phyloP scores from a whole-genome alignment of 2,888 invertebrate species.

The Agapostemon virescens region DNA sequence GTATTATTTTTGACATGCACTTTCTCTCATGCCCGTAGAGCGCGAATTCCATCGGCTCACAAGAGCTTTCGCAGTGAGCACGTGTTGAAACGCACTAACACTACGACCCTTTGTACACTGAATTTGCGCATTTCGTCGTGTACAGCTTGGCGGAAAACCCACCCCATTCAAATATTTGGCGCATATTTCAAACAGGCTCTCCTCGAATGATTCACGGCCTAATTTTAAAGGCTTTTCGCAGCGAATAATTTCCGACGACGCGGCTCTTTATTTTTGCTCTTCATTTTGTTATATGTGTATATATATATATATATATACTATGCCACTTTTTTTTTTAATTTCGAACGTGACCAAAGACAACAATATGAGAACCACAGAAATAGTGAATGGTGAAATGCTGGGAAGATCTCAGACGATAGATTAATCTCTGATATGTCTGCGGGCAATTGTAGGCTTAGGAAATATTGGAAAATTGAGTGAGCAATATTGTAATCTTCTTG shows the following conservation, averaged over 20 bases:
- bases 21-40: constrained; percentile 21
- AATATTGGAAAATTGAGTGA: constrained; percentile 82
- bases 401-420: constrained; percentile 77
- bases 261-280: not conserved
- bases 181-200: constrained; percentile 17
- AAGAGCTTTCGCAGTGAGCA: constrained; percentile 49
- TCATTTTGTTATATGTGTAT: not conserved
- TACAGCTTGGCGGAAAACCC: constrained; percentile 49
- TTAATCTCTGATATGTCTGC: constrained; percentile 81
- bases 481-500: constrained; percentile 22
- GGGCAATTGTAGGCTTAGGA: constrained; percentile 82
- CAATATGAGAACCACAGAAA: constrained; percentile 77
- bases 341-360: constrained; percentile 79
- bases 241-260: not conserved
- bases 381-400: constrained; percentile 75
- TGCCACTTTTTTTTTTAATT: constrained; percentile 72
- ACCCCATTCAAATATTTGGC: constrained; percentile 36
- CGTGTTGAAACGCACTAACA: constrained; percentile 54
- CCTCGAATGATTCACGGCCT: not conserved
- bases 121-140: constrained; percentile 37
- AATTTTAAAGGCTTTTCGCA: not conserved
- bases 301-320: not conserved
- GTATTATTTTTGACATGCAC: constrained; percentile 62
- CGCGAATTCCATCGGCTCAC: constrained; percentile 14
- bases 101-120: constrained; percentile 33